Evolutionary conservation across 2,113 vertebrate genomes (phyloP), one percentile per base, ranked within the genome.

Genomic region (Chiloscyllium plagiosum): DNA sequence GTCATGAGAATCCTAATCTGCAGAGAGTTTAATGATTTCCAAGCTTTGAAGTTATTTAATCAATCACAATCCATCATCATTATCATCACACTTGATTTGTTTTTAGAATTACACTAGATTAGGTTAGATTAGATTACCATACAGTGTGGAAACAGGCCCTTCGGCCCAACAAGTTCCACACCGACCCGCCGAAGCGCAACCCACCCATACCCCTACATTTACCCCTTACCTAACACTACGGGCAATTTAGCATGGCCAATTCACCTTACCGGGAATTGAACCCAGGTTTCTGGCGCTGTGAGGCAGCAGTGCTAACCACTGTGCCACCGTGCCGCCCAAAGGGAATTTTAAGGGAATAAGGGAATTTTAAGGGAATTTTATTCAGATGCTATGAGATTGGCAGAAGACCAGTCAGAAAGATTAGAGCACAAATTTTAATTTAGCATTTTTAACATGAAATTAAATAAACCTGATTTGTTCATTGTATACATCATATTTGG

Each of bases 311-410:
- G n/a, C n/a, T n/a, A n/a, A n/a, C n/a, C n/a, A n/a, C n/a, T n/a
- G n/a, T n/a, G n/a, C n/a, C n/a, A n/a, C n/a, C n/a, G n/a, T n/a
- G n/a, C n/a, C n/a, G n/a, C n/a, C n/a, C n/a, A n/a, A n/a, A n/a
- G n/a, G n/a, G n/a, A n/a, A n/a, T n/a, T n/a, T n/a, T n/a, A n/a
- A n/a, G n/a, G n/a, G n/a, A n/a, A n/a, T n/a, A n/a, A n/a, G n/a
- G n/a, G n/a, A n/a, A n/a, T n/a, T n/a, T n/a, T 65, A 37, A 93
- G 56, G 89, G 19, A 22, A 93, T 93, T 93, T 93, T 93, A 90
- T 17, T n/a, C 20, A 13, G 89, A 66, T 93, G 37, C 19, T 66
- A 24, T 6, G 61, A 92, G 29, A 33, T 37, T 42, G 37, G 37
- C n/a, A 83, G 80, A 70, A 7, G 22, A 70, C 22, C 69, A 70